These are phyloP conservation scores for Pseudomyrmex sp. DNA, from an alignment of 1,140 invertebrate genomes.

Conservation along the genomic window DNA sequence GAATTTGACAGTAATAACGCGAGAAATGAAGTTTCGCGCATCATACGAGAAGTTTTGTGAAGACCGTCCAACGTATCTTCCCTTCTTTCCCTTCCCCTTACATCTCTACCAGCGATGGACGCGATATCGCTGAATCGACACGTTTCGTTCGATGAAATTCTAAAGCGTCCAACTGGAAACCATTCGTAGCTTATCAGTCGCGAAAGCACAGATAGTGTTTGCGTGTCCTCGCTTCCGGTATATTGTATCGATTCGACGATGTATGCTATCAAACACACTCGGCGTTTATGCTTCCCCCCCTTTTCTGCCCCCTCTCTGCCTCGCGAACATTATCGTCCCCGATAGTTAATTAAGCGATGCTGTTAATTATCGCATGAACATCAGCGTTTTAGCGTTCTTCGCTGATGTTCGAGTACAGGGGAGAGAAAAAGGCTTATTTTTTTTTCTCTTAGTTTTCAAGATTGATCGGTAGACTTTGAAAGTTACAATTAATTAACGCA, in stretches of 20 bases:
- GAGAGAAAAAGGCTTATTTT: background rate
- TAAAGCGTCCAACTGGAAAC: constrained; percentile 56
- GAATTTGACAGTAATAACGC: background rate
- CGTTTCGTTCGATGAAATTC: constrained; percentile 50
- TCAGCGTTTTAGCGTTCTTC: background rate
- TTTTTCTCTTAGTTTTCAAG: background rate
- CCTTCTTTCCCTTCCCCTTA: background rate
- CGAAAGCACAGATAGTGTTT: constrained; percentile 36
- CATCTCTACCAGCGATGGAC: background rate
- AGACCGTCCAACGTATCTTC: background rate
- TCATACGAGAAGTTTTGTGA: background rate
- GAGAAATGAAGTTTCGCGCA: constrained; percentile 18
- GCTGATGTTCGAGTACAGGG: background rate
- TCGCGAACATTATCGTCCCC: background rate
- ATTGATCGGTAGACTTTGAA: background rate
- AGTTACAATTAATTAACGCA: too few relatives aligned
- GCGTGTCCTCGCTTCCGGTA: constrained; percentile 37
- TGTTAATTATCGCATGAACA: constrained; percentile 35
- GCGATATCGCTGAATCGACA: constrained; percentile 33
- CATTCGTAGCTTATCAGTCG: constrained; percentile 54
- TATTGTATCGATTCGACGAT: constrained; percentile 48
- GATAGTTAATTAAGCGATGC: constrained; percentile 46
- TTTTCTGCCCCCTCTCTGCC: too few relatives aligned
- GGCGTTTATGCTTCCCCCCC: background rate
- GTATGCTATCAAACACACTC: constrained; percentile 30